Base-by-base conservation (phyloP, 2,888 invertebrate genomes). In the Diogma glabrata region DNA sequence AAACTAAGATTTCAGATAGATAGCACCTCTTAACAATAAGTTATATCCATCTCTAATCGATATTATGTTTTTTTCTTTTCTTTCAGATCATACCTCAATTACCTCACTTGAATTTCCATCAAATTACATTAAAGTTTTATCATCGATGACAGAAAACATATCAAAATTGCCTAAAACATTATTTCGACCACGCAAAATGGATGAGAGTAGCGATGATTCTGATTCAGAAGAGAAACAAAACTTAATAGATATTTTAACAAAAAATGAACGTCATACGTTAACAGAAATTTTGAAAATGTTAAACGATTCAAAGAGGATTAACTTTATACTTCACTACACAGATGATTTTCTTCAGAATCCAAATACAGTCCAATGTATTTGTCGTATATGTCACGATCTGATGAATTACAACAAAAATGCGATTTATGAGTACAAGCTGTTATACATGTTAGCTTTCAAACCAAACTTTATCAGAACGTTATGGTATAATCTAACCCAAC, bases 351-450 rank as follows among this genome's bases (percentile, higher is more conserved):
- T 66, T 1, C 59, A 68, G 23, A 72, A 76, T 50, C 61, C 71
- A 0, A 72, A 75, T 7, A 74, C 82, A 19, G 68, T 88, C 45
- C 78, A 82, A 58, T 75, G 79, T 10, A 71, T 89, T 54, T 86
- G 86, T 55, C 77, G 81, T 63, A 77, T 93, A 50, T 90, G 90
- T 62, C 89, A 93, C 69, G 84, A 87, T 68, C 72, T 93, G 48
- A 72, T 93, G 64, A 75, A 88, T 57, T 84, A 87, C 59, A 84
- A 88, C 64, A 83, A 83, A 64, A 76, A 85, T 65, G 85, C 90
- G 1, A 76, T 91, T 57, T 87, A 89, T 64, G 87, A 87, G 63
- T 88, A 86, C 70, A 85, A 88, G 88, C 87, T 90, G 49, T 69
- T 90, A 3, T 87, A 87, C 64, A 84, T 85, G 49, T 66, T 90